Evolutionary conservation across 2,113 vertebrate genomes (phyloP).

Genomic region (Corythornis cristatus): DNA sequence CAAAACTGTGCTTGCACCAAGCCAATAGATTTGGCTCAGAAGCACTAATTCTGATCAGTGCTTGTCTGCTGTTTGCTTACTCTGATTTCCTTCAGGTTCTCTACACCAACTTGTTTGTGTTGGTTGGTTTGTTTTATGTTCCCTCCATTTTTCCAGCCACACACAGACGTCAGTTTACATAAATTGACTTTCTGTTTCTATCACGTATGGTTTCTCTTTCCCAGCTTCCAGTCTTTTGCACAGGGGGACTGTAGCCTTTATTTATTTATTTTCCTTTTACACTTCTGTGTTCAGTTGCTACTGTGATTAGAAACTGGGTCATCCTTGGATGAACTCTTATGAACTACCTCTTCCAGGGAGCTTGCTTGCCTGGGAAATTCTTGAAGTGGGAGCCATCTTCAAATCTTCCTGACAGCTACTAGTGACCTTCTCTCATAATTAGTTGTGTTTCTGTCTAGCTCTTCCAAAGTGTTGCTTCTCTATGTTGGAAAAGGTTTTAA

Average conservation of each 20-base stretch:
- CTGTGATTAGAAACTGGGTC: conserved; percentile 53
- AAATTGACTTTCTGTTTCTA: neutral
- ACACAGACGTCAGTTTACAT: neutral
- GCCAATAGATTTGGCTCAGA: neutral
- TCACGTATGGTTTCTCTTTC: neutral
- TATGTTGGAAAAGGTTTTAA: conserved; percentile 36
- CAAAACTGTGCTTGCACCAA: neutral
- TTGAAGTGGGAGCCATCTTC: conserved; percentile 34
- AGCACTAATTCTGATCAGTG: neutral
- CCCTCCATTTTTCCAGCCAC: neutral
- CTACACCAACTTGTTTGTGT: neutral
- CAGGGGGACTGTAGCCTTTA: neutral
- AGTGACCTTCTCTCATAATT: conserved; percentile 34
- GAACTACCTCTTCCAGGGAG: conserved; percentile 37
- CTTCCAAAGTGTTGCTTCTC: conserved; percentile 5
- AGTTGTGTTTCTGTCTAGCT: conserved; percentile 30
- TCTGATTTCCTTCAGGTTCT: neutral
- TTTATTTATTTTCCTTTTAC: conserved; percentile 28
- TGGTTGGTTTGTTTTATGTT: neutral
- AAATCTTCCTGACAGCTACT: conserved; percentile 47
- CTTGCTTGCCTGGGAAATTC: conserved; percentile 22
- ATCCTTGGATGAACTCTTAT: conserved; percentile 54
- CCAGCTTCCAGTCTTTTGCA: neutral
- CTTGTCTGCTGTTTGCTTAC: neutral
- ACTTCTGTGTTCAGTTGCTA: conserved; percentile 18